Evolutionary conservation across 1,140 invertebrate genomes (phyloP).

Genomic region (Asobara japonica): DNA sequence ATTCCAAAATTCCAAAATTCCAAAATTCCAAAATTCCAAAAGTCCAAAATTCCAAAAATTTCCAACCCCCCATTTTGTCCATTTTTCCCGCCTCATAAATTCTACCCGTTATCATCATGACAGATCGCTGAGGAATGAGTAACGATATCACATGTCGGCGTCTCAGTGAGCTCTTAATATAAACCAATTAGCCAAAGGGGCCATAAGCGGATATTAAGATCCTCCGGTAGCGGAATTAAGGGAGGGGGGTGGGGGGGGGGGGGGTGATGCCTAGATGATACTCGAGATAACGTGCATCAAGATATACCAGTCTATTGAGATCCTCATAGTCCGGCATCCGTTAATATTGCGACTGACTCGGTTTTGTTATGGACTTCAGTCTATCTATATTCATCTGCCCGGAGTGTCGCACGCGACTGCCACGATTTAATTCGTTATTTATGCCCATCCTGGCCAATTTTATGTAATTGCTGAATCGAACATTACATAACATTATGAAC

Average conservation of each 20-base stretch:
- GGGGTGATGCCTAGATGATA: conserved; percentile 2
- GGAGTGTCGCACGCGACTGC: background rate
- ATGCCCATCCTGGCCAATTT: background rate
- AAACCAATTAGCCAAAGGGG: background rate
- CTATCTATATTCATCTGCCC: background rate
- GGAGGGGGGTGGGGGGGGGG: too few species aligned
- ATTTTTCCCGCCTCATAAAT: too few species aligned
- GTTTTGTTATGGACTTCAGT: background rate
- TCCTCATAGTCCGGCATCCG: background rate
- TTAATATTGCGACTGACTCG: conserved; percentile 3
- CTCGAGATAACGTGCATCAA: conserved; percentile 6
- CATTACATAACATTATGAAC: too few species aligned
- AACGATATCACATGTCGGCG: background rate
- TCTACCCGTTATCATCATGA: too few species aligned
- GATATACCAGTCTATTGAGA: background rate
- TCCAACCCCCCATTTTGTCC: too few species aligned
- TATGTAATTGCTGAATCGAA: background rate
- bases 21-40: too few species aligned
- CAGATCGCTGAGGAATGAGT: background rate
- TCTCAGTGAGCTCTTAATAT: conserved; percentile 8
- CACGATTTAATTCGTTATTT: conserved; percentile 1
- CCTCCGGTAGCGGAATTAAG: background rate
- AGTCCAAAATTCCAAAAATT: too few species aligned
- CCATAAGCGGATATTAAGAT: conserved; percentile 13
- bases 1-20: too few species aligned